Conservation (phyloP, 2,888 invertebrate species). For the Leptopterna dolabrata region DNA sequence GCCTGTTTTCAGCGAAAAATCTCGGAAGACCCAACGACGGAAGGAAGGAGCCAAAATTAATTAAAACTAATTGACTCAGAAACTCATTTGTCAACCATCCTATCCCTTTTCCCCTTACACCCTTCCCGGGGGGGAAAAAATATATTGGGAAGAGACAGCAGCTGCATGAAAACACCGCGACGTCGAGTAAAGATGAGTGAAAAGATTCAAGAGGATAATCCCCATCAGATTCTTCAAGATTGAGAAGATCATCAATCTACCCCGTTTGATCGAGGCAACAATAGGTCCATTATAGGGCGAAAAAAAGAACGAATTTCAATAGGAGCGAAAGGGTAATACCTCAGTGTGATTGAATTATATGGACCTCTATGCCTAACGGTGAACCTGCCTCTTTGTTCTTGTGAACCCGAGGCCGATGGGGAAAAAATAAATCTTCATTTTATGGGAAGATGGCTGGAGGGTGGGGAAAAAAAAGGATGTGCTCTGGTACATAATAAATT, state of each 20-base stretch:
- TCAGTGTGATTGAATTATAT: conserved; percentile 49
- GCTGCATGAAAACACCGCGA: not conserved
- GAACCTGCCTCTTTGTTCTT: conserved; percentile 41
- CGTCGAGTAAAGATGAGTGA: not conserved
- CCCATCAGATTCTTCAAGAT: conserved; percentile 21
- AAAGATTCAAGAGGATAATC: conserved; percentile 40
- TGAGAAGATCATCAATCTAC: conserved; percentile 28
- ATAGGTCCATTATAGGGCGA: conserved; percentile 14
- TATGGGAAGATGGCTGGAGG: not conserved
- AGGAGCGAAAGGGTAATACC: conserved; percentile 12
- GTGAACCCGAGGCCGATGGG: conserved; percentile 20
- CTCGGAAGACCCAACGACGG: not conserved
- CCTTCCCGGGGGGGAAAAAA: not conserved
- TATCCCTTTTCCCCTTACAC: not conserved
- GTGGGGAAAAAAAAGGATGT: conserved; percentile 27
- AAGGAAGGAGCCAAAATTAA: conserved; percentile 33
- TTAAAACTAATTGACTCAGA: conserved; percentile 54
- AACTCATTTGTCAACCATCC: conserved; percentile 46
- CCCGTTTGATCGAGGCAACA: conserved; percentile 12
- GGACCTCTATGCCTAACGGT: conserved; percentile 37
- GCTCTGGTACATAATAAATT: conserved; percentile 48
- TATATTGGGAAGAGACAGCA: not conserved
- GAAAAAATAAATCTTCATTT: conserved; percentile 46
- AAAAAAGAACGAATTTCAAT: conserved; percentile 32
- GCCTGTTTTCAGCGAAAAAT: not conserved